Evolutionary conservation across 2,888 invertebrate genomes (phyloP).

Genomic region (Andrena marginata): DNA sequence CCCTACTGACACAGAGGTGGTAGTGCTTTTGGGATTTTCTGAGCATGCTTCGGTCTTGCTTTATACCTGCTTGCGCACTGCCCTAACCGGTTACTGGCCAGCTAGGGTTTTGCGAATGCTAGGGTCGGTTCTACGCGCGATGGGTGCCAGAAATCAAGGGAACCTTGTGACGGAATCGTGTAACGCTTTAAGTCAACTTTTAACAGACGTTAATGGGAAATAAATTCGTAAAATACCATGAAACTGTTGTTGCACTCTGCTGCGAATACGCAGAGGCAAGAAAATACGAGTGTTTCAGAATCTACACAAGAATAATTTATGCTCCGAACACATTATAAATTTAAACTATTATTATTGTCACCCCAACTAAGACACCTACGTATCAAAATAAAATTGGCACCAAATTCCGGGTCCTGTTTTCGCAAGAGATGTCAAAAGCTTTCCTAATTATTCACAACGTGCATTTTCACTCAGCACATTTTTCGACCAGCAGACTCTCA

Average conservation of each 20-base stretch:
- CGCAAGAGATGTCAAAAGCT: no score
- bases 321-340: neutral
- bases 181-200: neutral
- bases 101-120: neutral
- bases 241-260: no score
- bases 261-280: no score
- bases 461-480: no score
- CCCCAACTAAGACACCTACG: no score
- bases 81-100: constrained; percentile 19
- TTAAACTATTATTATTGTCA: constrained; percentile 12
- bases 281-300: no score
- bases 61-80: constrained; percentile 1
- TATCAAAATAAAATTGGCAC: no score
- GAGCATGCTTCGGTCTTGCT: constrained; percentile 11
- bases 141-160: neutral
- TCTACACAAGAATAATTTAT: no score
- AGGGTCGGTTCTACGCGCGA: neutral
- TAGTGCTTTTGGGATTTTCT: constrained; percentile 29
- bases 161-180: neutral
- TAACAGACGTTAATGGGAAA: neutral
- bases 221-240: no score
- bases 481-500: neutral
- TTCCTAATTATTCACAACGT: no score
- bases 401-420: no score
- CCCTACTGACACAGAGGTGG: neutral